Evolutionary conservation across 2,797 vertebrate species (phyloP).

Genomic region (Thunnus albacares): DNA sequence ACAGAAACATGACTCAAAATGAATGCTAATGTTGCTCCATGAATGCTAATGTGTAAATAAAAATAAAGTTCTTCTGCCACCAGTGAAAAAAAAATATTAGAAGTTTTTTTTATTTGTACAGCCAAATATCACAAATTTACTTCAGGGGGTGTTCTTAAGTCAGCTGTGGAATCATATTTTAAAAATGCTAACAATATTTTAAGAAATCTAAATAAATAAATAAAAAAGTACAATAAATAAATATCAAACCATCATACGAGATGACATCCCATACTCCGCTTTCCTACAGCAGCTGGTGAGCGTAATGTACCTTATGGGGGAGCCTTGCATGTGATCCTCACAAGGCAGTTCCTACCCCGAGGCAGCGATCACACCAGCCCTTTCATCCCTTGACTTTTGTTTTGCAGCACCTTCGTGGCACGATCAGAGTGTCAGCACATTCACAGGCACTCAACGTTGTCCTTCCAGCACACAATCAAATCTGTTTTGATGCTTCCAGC

Average conservation of each 20-base stretch:
- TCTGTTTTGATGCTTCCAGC: constrained; percentile 65
- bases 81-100: no score
- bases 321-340: constrained; percentile 28
- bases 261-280: neutral
- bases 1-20: neutral
- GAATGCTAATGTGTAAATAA: neutral
- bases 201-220: neutral
- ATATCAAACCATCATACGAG: neutral
- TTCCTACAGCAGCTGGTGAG: constrained; percentile 31
- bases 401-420: constrained; percentile 41
- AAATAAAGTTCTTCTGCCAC: neutral
- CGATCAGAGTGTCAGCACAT: constrained; percentile 53
- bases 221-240: neutral
- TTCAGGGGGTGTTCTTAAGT: no score
- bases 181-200: no score
- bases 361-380: constrained; percentile 27
- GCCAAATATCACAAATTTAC: no score
- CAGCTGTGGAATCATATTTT: neutral
- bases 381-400: constrained; percentile 46
- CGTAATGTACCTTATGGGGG: constrained; percentile 4
- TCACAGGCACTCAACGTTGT: constrained; percentile 40
- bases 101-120: no score
- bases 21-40: neutral
- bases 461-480: constrained; percentile 57
- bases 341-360: constrained; percentile 30